Evolutionary conservation across 2,797 vertebrate species (phyloP), one percentile per base, ranked within the genome.

Genomic region (Zenarchopterus dispar): DNA sequence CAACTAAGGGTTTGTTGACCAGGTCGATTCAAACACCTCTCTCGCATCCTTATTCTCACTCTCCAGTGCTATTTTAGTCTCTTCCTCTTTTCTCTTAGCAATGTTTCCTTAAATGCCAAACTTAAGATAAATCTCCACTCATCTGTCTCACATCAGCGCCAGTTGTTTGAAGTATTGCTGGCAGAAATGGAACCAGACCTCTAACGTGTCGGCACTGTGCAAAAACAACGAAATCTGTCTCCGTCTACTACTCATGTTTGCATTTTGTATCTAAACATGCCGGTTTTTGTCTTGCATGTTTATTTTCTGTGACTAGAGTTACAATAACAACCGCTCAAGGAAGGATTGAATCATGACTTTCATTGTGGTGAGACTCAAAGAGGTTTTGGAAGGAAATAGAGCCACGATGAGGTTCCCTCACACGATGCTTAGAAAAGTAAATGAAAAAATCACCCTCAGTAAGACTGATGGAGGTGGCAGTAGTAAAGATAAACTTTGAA

Each of bases 1-100:
- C 73, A 84, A 73, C 89, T 83, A 75, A 79, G 61, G 82, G 84
- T 78, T 87, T n/a, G 82, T 87, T 75, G 88, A 90, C 88, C 73
- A 73, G 85, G 48, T 83, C 77, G 84, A 78, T 89, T 85, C 5
- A 16, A 80, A 57, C 67, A 70, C 56, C 43, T 45, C 67, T 46
- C 58, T 45, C 24, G 46, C 70, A 62, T 33, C 54, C 58, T 69
- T 21, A 42, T 65, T 70, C 72, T 57, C 18, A 21, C 53, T 57
- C 51, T 60, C 17, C 36, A 19, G 60, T 22, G 22, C 49, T 56
- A 53, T 80, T 72, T 78, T 47, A 68, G 18, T n/a, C 33, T 65
- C 41, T 3, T 39, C 9, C 21, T 49, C 61, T 41, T 21, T 53
- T 70, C 56, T 44, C 55, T 24, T 39, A 26, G 44, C 21, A 52